phyloP scores from a whole-genome alignment of 2,888 invertebrate species.

The Heteropelma amictum region DNA sequence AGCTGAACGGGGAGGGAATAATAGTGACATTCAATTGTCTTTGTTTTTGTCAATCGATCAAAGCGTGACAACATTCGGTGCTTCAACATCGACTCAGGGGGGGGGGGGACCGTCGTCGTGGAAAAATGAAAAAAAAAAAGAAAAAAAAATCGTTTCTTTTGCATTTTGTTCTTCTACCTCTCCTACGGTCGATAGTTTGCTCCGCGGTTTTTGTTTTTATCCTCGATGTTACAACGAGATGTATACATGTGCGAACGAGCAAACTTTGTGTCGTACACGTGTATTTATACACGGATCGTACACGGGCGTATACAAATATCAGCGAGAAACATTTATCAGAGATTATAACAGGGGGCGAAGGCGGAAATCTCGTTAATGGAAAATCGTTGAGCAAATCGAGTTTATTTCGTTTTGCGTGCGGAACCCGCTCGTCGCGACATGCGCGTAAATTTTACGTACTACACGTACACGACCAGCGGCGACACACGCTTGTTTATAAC shows the following conservation, averaged over 20 bases:
- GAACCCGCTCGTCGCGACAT: neutral
- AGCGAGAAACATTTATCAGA: constrained; percentile 40
- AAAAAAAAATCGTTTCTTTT: too few species aligned
- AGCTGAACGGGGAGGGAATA: too few species aligned
- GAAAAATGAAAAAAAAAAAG: too few species aligned
- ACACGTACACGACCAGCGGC: neutral
- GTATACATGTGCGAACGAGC: neutral
- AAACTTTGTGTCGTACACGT: neutral
- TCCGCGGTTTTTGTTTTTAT: too few species aligned
- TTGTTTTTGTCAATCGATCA: too few species aligned
- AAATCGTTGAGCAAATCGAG: constrained; percentile 42
- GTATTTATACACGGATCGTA: neutral
- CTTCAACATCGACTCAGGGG: too few species aligned
- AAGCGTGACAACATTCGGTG: too few species aligned
- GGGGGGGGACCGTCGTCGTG: too few species aligned
- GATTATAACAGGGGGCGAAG: constrained; percentile 1
- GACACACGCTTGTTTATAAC: neutral
- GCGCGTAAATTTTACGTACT: constrained; percentile 33
- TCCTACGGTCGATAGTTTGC: too few species aligned
- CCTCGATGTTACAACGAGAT: too few species aligned
- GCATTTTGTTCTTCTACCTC: too few species aligned
- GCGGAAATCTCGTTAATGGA: constrained; percentile 23
- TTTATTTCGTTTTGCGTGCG: constrained; percentile 23
- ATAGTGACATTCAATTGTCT: too few species aligned
- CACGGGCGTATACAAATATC: neutral